Conservation (phyloP, 2,113 vertebrate species). For the Tachuris rubrigastra region DNA sequence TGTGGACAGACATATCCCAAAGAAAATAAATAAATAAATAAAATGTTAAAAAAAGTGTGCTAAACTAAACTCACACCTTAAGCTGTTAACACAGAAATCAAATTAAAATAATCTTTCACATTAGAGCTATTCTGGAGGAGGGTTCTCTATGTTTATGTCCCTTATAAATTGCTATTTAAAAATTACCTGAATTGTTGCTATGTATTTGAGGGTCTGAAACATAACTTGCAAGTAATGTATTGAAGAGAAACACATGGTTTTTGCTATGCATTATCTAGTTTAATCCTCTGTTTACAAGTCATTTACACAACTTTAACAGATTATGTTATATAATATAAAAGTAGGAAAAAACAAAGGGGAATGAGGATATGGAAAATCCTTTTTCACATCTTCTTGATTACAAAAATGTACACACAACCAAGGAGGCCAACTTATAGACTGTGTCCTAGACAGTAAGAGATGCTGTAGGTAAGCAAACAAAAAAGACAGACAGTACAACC, state of each 20-base stretch:
- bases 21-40: background rate
- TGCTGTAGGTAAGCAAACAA: background rate
- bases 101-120: slow-evolving; percentile 17
- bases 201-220: background rate
- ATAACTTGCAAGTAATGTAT: background rate
- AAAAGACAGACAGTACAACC: background rate
- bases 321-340: background rate
- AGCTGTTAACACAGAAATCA: background rate
- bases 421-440: background rate
- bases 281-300: background rate
- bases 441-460: background rate
- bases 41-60: background rate
- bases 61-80: background rate
- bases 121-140: background rate
- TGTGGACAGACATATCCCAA: background rate
- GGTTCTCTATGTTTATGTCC: background rate
- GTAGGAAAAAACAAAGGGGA: background rate
- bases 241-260: background rate
- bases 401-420: background rate
- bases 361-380: background rate
- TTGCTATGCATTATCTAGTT: background rate
- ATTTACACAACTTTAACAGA: background rate
- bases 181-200: background rate
- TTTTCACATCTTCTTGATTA: background rate
- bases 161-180: slow-evolving; percentile 32